Conservation (phyloP, 2,113 vertebrate species). For the Neodon shergylaensis region DNA sequence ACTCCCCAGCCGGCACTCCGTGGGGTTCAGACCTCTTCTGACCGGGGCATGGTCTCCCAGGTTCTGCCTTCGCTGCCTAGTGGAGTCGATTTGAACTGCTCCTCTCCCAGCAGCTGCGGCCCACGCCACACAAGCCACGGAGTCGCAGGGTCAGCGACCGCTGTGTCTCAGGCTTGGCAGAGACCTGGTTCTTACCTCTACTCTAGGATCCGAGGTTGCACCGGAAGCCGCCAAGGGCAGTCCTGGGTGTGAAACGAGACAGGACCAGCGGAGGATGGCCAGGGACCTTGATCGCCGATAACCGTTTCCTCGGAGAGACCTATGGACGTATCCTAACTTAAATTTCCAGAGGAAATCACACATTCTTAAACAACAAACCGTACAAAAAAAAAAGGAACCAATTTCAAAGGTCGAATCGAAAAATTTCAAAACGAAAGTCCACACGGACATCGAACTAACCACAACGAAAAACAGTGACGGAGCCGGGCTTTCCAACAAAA, state of each 20-base stretch:
- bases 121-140: accelerated
- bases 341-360: not conserved
- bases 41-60: accelerated
- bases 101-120: too few relatives aligned
- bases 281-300: not conserved
- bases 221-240: not conserved
- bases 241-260: not conserved
- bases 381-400: conserved; percentile 22
- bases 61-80: accelerated
- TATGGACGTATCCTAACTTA: not conserved
- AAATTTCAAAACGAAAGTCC: conserved; percentile 59
- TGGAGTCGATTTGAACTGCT: not conserved
- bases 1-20: too few relatives aligned
- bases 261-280: not conserved
- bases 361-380: not conserved
- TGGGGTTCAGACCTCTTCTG: not conserved
- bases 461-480: not conserved
- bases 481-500: not conserved
- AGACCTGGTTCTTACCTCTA: not conserved
- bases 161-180: not conserved
- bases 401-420: not conserved
- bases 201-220: not conserved
- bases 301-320: not conserved
- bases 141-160: accelerated
- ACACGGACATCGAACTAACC: not conserved